Evolutionary conservation across 2,797 vertebrate genomes (phyloP), one percentile per base, ranked within the genome.

Genomic region (Parambassis ranga): DNA sequence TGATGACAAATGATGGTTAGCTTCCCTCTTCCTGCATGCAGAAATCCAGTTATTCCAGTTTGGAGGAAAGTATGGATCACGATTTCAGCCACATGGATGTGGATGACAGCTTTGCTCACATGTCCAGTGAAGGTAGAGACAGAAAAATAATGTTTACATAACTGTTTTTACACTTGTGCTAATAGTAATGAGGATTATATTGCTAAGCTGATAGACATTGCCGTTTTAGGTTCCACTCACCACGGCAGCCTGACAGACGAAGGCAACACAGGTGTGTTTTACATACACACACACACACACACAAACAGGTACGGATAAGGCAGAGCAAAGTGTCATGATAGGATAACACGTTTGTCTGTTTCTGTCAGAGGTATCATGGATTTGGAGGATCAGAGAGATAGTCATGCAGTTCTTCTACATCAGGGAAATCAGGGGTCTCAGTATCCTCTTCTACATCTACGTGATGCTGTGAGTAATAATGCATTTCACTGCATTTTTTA

Each of bases 401-500:
- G 28, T 82, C 1, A 5, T 9, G 2, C 55, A 65, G 0, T 30
- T 71, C 16, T 51, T 82, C 31, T 26, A 61, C 22, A 7, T 62
- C 58, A 50, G 50, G n/a, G 77, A 65, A n/a, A 48, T 58, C 0
- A 81, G 23, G 30, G 48, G 68, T 43, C 9, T 91, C 41, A 77
- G 86, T 35, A 0, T 35, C 1, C 1, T 95, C 56, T 76, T 95
- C 72, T 48, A 84, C 69, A 35, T 94, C 80, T 95, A 90, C 50
- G 20, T 95, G 16, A 37, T 86, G 7, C 24, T 92, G 92, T 93
- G 75, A 91, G 90, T 82, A 20, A 23, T 4, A 7, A n/a, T n/a
- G n/a, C 10, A 7, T 10, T 14, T n/a, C n/a, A n/a, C n/a, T n/a
- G n/a, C n/a, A n/a, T n/a, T n/a, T n/a, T n/a, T n/a, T n/a, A n/a